These are phyloP conservation scores for Vidua chalybeata DNA, from an alignment of 2,113 vertebrate species.

Conservation along the genomic window DNA sequence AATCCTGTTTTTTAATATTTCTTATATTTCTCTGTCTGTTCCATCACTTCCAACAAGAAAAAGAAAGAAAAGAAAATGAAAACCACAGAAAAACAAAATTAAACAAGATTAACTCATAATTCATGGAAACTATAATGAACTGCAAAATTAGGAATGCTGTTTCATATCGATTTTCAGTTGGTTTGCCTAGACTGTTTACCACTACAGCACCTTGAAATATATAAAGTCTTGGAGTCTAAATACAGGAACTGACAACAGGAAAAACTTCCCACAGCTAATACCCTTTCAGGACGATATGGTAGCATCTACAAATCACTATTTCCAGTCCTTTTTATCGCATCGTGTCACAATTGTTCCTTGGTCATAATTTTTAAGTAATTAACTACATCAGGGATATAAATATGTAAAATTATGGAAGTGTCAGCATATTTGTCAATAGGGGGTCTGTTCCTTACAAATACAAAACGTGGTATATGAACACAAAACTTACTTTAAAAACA, in stretches of 20 bases:
- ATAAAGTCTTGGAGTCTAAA: not conserved
- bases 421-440: not conserved
- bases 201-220: not conserved
- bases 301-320: not conserved
- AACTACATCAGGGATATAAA: not conserved
- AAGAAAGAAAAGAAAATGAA: not conserved
- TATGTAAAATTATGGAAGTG: not conserved
- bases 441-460: not conserved
- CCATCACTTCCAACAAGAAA: not conserved
- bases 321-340: not conserved
- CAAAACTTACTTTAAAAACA: not conserved
- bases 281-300: not conserved
- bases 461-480: not conserved
- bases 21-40: not conserved
- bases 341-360: not conserved
- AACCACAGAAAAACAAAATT: not conserved
- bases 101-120: not conserved
- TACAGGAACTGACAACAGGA: not conserved
- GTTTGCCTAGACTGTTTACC: not conserved
- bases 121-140: not conserved
- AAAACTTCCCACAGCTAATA: not conserved
- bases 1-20: not conserved
- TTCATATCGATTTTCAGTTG: not conserved
- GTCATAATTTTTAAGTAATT: not conserved
- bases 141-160: not conserved